Evolutionary conservation across 2,888 invertebrate genomes (phyloP).

Genomic region (Athalia rosae): DNA sequence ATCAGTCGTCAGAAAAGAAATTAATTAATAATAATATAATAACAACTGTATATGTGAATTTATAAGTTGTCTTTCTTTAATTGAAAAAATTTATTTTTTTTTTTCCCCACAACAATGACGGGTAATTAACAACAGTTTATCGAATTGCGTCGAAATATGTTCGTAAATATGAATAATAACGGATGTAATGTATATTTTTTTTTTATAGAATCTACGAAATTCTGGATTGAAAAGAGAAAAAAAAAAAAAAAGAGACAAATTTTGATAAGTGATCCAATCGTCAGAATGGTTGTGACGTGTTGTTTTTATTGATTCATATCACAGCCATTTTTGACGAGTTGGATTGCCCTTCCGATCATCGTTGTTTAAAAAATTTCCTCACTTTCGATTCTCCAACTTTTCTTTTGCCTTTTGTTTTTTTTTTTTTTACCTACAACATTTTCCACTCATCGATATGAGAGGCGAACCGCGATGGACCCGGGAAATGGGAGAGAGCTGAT

Average conservation of each 20-base stretch:
- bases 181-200: too few species aligned
- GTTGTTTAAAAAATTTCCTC: constrained; percentile 40
- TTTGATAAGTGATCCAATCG: constrained; percentile 76
- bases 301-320: constrained; percentile 79
- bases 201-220: not conserved
- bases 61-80: not conserved
- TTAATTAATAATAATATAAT: not conserved
- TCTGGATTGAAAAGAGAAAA: not conserved
- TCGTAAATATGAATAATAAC: too few species aligned
- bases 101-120: not conserved
- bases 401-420: too few species aligned
- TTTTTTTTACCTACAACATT: too few species aligned
- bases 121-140: too few species aligned
- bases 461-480: too few species aligned
- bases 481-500: not conserved
- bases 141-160: too few species aligned
- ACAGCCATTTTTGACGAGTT: constrained; percentile 98
- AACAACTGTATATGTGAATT: not conserved
- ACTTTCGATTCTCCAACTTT: not conserved
- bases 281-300: constrained; percentile 89
- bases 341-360: constrained; percentile 77
- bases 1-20: constrained; percentile 60
- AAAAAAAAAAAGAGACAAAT: not conserved
- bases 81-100: not conserved
- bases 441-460: not conserved